Base-by-base conservation (phyloP, 2,113 vertebrate species). In the Hemiprocne comata region DNA sequence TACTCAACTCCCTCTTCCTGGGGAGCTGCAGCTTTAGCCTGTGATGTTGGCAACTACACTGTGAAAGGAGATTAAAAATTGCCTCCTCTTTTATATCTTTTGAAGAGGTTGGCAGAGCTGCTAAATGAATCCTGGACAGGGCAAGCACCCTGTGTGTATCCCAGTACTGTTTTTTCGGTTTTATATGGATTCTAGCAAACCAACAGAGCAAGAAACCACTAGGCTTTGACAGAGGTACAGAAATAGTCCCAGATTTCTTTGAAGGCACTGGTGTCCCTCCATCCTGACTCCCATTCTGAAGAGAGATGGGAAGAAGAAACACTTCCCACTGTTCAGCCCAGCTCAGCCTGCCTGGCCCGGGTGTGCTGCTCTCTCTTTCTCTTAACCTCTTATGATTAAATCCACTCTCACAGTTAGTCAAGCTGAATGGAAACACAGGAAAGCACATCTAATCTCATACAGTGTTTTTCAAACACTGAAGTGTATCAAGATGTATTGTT, bases 61-160 rank as follows among this genome's bases (percentile, higher is more conserved):
- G 2, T 80, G 90, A 96, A 93, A 94, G 46, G 69, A 90, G 77
- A 89, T 96, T 87, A 91, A 93, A 95, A 96, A 76, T 75, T 58
- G 50, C 91, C 77, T 90, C 67, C 34, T 91, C 67, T 93, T 95
- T 65, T 84, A 73, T 92, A 60, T 74, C 40, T 90, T 89, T 79
- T 82, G 58, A 71, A 93, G 85, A 80, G 53, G 55, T 50, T 96
- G 93, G 65, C 79, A 87, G 74, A 70, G 89, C 33, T 85, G 64
- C 36, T 73, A 54, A 69, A 89, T 50, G 46, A 92, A 70, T 87
- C 58, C 62, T 85, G 74, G 64, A 80, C 51, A 58, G 58, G 70
- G 28, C 60, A 36, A 75, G 48, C 40, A 83, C 46, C 33, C 55
- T 69, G 31, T 74, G 76, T 51, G 18, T 79, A 57, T 50, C 53